phyloP scores from a whole-genome alignment of 1,140 invertebrate species.

The Drosophila varians region DNA sequence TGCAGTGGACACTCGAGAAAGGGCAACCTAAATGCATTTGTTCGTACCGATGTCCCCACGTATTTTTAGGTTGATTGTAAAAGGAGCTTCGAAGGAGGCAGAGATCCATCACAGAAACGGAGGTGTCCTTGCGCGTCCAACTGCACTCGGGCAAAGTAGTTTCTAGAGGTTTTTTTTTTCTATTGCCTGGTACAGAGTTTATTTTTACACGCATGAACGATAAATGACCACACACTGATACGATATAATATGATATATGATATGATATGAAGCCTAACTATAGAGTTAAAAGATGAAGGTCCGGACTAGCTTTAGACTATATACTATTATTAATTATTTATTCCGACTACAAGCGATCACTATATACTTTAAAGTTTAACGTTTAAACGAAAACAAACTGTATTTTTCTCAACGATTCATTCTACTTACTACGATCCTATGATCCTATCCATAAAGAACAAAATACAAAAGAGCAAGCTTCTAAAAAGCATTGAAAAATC shows the following conservation, averaged over 20 bases:
- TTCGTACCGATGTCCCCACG: slow-evolving; percentile 6
- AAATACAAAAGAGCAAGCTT: slow-evolving; percentile 12
- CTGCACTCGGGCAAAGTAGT: slow-evolving; percentile 8
- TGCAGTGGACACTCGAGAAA: slow-evolving; percentile 24
- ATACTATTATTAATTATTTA: slow-evolving; percentile 31
- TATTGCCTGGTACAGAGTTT: slow-evolving; percentile 52
- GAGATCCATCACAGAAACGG: neutral
- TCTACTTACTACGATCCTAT: slow-evolving; percentile 6
- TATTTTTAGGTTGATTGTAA: slow-evolving; percentile 10
- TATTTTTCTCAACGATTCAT: slow-evolving; percentile 58
- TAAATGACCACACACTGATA: slow-evolving; percentile 6
- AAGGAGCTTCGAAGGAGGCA: slow-evolving; percentile 3
- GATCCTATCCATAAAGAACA: slow-evolving; percentile 31
- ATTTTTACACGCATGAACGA: slow-evolving; percentile 39
- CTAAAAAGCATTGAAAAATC: slow-evolving; percentile 43
- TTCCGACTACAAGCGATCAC: slow-evolving; percentile 32
- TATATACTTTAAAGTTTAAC: slow-evolving; percentile 2
- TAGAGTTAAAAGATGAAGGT: neutral
- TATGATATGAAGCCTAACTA: slow-evolving; percentile 28
- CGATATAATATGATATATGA: neutral
- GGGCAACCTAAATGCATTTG: neutral
- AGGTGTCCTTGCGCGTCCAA: no score
- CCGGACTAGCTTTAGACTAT: slow-evolving; percentile 68
- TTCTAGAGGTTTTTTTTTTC: slow-evolving; percentile 19
- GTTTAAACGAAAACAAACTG: slow-evolving; percentile 49